Evolutionary conservation across 2,888 invertebrate genomes (phyloP), one percentile per base, ranked within the genome.

Genomic region (Peribatodes rhomboidaria): DNA sequence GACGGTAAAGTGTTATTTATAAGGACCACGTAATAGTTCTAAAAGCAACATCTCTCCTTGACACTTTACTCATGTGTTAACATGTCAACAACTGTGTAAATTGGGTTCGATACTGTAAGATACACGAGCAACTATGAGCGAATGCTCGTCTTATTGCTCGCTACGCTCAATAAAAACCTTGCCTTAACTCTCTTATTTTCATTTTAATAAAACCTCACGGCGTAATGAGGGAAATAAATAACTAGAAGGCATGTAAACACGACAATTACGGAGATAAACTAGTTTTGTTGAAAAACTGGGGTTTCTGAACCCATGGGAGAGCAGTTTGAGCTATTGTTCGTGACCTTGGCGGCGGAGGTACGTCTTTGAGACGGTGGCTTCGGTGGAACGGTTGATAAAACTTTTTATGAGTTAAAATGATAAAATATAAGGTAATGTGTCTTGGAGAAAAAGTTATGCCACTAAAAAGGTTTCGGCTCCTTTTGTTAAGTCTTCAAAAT

Each of bases 241-340:
- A 58, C 55, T 46, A 22, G 61, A 54, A 31, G 27, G 58, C 64
- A 64, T 67, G 67, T 64, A 64, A 64, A 67, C 64, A 64, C 50
- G 49, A 44, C 58, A 41, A 67, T 67, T 68, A 68, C 47, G 22
- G 44, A 65, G 61, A 65, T 65, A 52, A 64, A 65, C 61, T 60
- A 53, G 60, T 57, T 65, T 27, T 59, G 47, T 47, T 53, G 27
- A 44, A 64, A 58, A 59, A 42, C 64, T 27, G 31, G 27, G 59
- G 64, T 55, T 55, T 44, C 20, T 64, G 64, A 64, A 64, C 64
- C 42, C 49, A 41, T 64, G 58, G 54, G 64, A 62, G 56, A 61
- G 50, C 20, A 9, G 46, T 33, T 31, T 57, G 11, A 44, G 52
- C 57, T 53, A 63, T 63, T 62, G 57, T 57, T 39, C 2, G 44